Conservation (phyloP, 2,113 vertebrate genomes). For the Sturnira hondurensis region DNA sequence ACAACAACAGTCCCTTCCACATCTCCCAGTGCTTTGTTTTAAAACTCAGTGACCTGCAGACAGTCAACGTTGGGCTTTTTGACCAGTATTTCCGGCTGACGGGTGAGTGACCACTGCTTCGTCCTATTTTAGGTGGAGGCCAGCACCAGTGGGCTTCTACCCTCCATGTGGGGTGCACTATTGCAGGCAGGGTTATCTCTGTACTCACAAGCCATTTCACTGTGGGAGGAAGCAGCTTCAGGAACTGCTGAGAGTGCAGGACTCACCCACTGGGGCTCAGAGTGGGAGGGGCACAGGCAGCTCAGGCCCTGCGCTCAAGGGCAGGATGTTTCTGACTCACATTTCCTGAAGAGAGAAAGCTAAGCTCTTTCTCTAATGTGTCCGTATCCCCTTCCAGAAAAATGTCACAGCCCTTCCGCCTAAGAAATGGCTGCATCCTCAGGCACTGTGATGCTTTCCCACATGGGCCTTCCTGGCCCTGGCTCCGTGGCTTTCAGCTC, state of each 20-base stretch:
- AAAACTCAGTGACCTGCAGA: slow-evolving; percentile 87
- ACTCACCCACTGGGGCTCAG: background rate
- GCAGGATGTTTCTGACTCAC: slow-evolving; percentile 71
- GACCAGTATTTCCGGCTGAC: slow-evolving; percentile 97
- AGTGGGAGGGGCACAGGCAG: background rate
- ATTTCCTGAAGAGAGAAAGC: slow-evolving; percentile 72
- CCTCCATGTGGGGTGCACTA: background rate
- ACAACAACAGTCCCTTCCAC: slow-evolving; percentile 84
- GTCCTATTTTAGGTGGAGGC: slow-evolving; percentile 11
- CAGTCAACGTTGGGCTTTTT: slow-evolving; percentile 95
- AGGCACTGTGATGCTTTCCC: background rate
- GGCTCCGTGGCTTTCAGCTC: background rate
- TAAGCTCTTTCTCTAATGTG: slow-evolving; percentile 60
- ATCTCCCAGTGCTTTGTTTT: slow-evolving; percentile 88
- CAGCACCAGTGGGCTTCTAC: background rate
- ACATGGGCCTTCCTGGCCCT: background rate
- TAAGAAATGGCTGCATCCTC: background rate
- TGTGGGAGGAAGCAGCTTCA: slow-evolving; percentile 44
- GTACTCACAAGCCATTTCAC: background rate
- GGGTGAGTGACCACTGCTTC: slow-evolving; percentile 81
- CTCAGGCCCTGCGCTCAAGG: background rate
- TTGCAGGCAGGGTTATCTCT: slow-evolving; percentile 27
- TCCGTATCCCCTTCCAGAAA: slow-evolving; percentile 60
- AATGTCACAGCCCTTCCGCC: slow-evolving; percentile 60
- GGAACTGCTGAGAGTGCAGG: slow-evolving; percentile 70